Conservation (phyloP, 2,888 invertebrate genomes). For the Fabriciana adippe region DNA sequence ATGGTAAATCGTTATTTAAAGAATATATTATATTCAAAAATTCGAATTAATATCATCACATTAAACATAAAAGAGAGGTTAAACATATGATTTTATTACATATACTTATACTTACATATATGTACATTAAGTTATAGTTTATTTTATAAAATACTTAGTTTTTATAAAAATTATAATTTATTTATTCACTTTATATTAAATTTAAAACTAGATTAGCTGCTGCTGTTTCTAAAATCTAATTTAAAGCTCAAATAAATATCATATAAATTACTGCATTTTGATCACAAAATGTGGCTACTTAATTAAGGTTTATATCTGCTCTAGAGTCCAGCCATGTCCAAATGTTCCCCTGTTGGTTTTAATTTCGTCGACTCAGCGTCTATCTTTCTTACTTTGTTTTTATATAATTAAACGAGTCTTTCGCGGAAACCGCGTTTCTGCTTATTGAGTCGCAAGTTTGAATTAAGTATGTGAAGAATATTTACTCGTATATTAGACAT, state of each 20-base stretch:
- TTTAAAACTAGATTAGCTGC: no score
- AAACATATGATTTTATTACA: no score
- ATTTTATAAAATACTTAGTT: no score
- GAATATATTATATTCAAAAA: no score
- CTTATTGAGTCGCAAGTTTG: background rate
- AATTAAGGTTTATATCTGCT: conserved; percentile 13
- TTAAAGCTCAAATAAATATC: background rate
- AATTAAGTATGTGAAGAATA: background rate
- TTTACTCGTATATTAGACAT: no score
- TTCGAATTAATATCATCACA: no score
- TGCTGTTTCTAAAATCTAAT: background rate
- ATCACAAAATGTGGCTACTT: conserved; percentile 9
- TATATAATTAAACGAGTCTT: conserved; percentile 5
- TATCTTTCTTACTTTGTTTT: conserved; percentile 14
- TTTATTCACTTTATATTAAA: no score
- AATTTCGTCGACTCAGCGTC: conserved; percentile 14
- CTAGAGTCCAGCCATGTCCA: conserved; percentile 10
- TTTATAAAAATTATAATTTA: no score
- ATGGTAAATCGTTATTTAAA: no score
- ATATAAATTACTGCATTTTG: background rate
- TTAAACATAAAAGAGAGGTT: no score
- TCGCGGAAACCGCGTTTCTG: background rate
- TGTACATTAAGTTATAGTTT: no score
- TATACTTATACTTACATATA: no score
- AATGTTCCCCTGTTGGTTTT: conserved; percentile 16